Conservation (phyloP, 2,113 vertebrate genomes). For the Perca schrenkii region DNA sequence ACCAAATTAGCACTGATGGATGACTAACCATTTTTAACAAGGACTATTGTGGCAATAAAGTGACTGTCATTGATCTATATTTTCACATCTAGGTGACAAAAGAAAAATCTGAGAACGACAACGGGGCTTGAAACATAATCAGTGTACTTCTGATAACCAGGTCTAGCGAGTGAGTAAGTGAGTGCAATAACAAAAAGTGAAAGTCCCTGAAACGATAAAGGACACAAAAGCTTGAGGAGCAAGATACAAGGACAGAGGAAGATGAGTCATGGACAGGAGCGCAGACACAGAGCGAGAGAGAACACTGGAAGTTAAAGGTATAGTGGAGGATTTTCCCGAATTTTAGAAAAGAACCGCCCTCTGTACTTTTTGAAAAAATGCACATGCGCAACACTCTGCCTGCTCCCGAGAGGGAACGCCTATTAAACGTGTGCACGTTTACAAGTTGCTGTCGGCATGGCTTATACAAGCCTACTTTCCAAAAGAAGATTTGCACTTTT, state of each 20-base stretch:
- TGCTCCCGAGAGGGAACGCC: no score
- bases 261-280: constrained; percentile 5
- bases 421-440: no score
- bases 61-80: constrained; percentile 38
- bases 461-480: no score
- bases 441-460: no score
- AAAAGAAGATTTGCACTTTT: no score
- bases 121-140: background rate
- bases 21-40: constrained; percentile 36
- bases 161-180: background rate
- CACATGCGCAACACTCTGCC: no score
- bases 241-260: background rate
- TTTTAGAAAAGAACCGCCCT: no score
- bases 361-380: no score
- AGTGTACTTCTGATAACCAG: background rate
- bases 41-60: constrained; percentile 9
- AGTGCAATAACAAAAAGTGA: constrained; percentile 1
- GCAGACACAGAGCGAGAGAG: background rate
- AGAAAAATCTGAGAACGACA: background rate
- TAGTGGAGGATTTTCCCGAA: no score
- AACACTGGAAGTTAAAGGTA: background rate
- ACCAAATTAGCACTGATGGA: constrained; percentile 49
- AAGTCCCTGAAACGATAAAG: constrained; percentile 19
- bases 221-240: background rate
- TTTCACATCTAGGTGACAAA: constrained; percentile 6